Evolutionary conservation across 2,113 vertebrate genomes (phyloP).

Genomic region (Leptocoma aspasia): DNA sequence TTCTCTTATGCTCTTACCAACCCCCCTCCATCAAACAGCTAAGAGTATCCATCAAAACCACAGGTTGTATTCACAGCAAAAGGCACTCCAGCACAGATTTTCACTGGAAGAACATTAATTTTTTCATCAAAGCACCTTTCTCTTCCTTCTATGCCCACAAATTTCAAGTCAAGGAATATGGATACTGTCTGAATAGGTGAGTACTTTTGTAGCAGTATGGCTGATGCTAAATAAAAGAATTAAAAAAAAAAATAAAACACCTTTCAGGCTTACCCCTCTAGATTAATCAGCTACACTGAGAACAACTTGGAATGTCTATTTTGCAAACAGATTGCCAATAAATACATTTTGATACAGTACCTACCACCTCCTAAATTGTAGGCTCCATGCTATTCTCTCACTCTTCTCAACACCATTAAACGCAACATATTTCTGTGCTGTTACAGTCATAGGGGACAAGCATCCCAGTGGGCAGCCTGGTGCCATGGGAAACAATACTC

Average conservation of each 20-base stretch:
- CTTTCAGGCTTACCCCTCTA: not conserved
- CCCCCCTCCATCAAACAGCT: not conserved
- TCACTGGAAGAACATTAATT: conserved; percentile 18
- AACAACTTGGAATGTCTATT: not conserved
- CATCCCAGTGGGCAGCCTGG: accelerated
- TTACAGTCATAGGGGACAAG: not conserved
- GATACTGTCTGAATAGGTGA: not conserved
- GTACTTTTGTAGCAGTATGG: not conserved
- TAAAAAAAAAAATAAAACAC: not conserved
- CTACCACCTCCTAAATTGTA: not conserved
- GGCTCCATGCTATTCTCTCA: not conserved
- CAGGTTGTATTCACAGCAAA: not conserved
- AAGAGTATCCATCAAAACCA: conserved; percentile 23
- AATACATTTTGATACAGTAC: not conserved
- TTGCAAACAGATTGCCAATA: not conserved
- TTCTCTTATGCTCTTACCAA: conserved; percentile 32
- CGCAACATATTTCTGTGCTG: not conserved
- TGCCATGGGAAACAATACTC: not conserved
- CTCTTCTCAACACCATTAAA: not conserved
- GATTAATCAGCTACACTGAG: not conserved
- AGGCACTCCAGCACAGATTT: not conserved
- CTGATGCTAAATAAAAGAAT: not conserved
- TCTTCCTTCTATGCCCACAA: not conserved
- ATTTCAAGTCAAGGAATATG: not conserved
- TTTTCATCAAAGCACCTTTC: not conserved